Percentiles rank a stretch among this genome's conserved stretches.
Conservation (phyloP, 2,113 vertebrate species). For the Lota lota region DNA sequence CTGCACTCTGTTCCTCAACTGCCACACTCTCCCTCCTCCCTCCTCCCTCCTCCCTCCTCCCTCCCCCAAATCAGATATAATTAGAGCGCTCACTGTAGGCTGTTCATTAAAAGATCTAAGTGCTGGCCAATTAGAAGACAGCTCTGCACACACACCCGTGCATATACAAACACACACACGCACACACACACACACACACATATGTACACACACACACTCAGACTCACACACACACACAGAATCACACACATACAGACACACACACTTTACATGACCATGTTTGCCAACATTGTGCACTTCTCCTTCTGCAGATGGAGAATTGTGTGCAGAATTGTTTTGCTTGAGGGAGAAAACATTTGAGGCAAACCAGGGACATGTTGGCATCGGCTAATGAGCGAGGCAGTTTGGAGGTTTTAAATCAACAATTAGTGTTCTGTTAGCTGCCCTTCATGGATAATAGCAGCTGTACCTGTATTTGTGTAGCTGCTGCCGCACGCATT, state of each 20-base stretch:
- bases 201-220: not conserved
- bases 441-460: not conserved
- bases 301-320: not conserved
- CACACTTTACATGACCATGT: not conserved
- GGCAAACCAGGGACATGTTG: not conserved
- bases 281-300: not conserved
- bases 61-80: slow-evolving; percentile 47
- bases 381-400: not conserved
- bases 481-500: no score
- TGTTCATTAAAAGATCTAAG: slow-evolving; percentile 70
- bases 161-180: not conserved
- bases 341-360: no score
- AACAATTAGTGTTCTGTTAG: not conserved
- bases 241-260: not conserved
- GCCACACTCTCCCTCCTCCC: slow-evolving; percentile 32
- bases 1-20: not conserved
- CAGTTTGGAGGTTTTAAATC: not conserved
- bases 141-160: not conserved
- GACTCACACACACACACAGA: not conserved
- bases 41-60: not conserved
- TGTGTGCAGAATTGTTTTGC: no score
- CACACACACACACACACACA: not conserved
- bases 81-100: slow-evolving; percentile 56
- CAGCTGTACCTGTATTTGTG: not conserved
- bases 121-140: slow-evolving; percentile 65